These are phyloP conservation scores for Leiothrix lutea DNA, from an alignment of 2,113 vertebrate genomes.

Conservation along the genomic window DNA sequence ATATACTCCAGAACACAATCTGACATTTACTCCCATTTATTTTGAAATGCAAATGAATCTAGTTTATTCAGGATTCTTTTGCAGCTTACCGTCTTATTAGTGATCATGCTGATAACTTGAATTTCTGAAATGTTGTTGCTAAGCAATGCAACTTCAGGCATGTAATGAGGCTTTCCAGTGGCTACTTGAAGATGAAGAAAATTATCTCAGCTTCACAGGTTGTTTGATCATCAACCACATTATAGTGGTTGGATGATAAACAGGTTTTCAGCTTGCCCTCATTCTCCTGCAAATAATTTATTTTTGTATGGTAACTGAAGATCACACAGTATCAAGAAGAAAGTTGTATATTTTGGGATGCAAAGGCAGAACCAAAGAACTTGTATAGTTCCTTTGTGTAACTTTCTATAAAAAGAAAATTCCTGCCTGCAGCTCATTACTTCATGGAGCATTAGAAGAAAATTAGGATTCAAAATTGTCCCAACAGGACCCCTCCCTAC, in stretches of 20 bases:
- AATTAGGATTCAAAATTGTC: neutral
- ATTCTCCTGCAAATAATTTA: conserved; percentile 33
- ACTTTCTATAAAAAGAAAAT: conserved; percentile 7
- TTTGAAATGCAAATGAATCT: conserved; percentile 58
- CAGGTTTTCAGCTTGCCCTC: conserved; percentile 27
- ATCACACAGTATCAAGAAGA: conserved; percentile 21
- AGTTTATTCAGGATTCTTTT: conserved; percentile 53
- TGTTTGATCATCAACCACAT: conserved; percentile 59
- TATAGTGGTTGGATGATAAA: conserved; percentile 59
- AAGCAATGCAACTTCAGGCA: conserved; percentile 71
- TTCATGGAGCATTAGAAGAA: neutral
- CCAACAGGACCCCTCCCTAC: neutral
- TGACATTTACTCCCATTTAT: conserved; percentile 64
- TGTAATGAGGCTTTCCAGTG: conserved; percentile 67
- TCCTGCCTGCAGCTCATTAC: neutral
- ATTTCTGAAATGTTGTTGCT: conserved; percentile 70
- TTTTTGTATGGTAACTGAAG: conserved; percentile 23
- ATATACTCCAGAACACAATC: conserved; percentile 36
- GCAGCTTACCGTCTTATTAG: conserved; percentile 63
- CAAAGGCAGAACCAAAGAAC: conserved; percentile 21
- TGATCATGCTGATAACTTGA: conserved; percentile 63
- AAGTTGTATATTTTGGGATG: conserved; percentile 18
- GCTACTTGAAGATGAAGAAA: conserved; percentile 62
- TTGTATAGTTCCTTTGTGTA: neutral
- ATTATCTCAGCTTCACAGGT: conserved; percentile 58